A percentile compares a stretch with the other conserved stretches of the same genome.
Evolutionary conservation across 2,797 vertebrate genomes (phyloP).

Genomic region (Ctenopoma kingsleyae): DNA sequence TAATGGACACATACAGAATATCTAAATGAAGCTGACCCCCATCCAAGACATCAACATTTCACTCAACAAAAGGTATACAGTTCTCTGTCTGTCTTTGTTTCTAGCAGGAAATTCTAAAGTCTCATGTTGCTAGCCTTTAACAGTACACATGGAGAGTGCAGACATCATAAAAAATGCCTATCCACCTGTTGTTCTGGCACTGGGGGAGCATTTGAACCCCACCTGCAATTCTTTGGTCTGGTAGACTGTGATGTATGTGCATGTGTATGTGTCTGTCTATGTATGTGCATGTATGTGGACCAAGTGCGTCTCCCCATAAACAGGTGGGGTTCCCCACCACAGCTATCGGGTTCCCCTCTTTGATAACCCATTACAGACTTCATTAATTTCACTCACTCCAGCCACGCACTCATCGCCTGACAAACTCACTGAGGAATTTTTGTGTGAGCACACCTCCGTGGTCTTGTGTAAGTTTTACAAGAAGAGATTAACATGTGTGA

Average conservation of each 20-base stretch:
- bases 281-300: constrained; percentile 20
- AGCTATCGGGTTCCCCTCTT: constrained; percentile 83
- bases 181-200: constrained; percentile 86
- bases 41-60: constrained; percentile 28
- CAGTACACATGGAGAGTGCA: constrained; percentile 72
- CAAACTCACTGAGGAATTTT: constrained; percentile 76
- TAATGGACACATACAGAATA: constrained; percentile 30
- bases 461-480: constrained; percentile 79
- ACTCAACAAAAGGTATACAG: constrained; percentile 35
- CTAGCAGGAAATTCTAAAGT: constrained; percentile 73
- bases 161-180: constrained; percentile 84
- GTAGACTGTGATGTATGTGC: constrained; percentile 54
- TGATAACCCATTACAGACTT: constrained; percentile 85
- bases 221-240: constrained; percentile 82
- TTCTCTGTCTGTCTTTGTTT: constrained; percentile 59
- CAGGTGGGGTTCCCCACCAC: constrained; percentile 81
- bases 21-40: constrained; percentile 27
- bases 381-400: constrained; percentile 79
- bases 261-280: constrained; percentile 28
- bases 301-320: constrained; percentile 72
- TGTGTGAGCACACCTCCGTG: constrained; percentile 73
- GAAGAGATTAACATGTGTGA: constrained; percentile 81
- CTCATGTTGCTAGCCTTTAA: constrained; percentile 81
- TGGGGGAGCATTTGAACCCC: constrained; percentile 79
- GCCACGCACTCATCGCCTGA: constrained; percentile 71